These are phyloP conservation scores for Branchipolynoe longqiensis DNA, from an alignment of 2,888 invertebrate genomes.

Conservation along the genomic window DNA sequence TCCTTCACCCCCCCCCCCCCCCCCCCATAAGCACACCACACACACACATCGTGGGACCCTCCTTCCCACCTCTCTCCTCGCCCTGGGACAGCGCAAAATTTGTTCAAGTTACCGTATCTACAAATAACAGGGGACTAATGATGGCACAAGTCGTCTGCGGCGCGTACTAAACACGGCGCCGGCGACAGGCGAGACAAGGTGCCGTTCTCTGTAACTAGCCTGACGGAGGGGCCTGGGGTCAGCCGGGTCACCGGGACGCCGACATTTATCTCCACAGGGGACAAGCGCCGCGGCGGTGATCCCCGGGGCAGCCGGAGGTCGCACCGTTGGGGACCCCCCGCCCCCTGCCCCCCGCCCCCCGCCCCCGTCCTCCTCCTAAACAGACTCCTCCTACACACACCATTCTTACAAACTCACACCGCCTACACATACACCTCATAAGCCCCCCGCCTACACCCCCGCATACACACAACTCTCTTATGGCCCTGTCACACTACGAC, in stretches of 20 bases:
- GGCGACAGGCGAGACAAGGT: conserved; percentile 13
- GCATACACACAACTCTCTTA: too few species aligned
- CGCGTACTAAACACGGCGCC: conserved; percentile 32
- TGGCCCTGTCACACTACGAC: too few species aligned
- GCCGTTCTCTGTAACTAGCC: not conserved
- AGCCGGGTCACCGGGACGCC: conserved; percentile 13
- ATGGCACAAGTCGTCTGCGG: conserved; percentile 34
- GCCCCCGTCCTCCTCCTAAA: not conserved
- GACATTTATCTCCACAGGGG: conserved; percentile 23
- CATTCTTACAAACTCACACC: not conserved
- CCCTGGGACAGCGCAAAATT: conserved; percentile 35
- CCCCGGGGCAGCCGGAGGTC: conserved; percentile 5
- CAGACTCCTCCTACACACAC: too few species aligned
- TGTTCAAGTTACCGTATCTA: conserved; percentile 55
- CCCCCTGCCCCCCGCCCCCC: not conserved
- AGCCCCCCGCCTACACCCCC: too few species aligned
- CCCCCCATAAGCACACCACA: too few species aligned
- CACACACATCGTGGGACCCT: too few species aligned
- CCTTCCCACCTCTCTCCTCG: not conserved
- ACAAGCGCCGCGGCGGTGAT: conserved; percentile 32
- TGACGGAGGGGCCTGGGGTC: conserved; percentile 11
- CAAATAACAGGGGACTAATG: conserved; percentile 40
- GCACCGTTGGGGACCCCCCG: not conserved
- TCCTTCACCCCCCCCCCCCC: too few species aligned
- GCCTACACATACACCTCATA: not conserved